Evolutionary conservation across 2,888 invertebrate species (phyloP).

Genomic region (Dasypolia templi): DNA sequence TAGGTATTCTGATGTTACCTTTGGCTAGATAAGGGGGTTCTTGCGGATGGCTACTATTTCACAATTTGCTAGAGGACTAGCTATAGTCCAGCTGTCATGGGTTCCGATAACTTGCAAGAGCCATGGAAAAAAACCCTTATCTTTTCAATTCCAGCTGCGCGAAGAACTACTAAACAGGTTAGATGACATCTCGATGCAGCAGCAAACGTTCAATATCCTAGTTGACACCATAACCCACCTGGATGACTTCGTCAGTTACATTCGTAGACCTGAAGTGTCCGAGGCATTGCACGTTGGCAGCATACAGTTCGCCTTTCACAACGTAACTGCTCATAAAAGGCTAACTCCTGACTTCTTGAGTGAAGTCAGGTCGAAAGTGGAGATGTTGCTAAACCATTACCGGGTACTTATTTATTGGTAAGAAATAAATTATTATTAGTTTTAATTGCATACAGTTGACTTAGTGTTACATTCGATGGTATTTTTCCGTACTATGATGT

Average conservation of each 20-base stretch:
- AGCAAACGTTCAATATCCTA: slow-evolving; percentile 77
- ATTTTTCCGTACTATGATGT: not conserved
- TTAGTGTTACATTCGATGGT: not conserved
- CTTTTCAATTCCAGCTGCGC: slow-evolving; percentile 72
- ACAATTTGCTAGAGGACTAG: no score
- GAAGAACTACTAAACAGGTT: slow-evolving; percentile 74
- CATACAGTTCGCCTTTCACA: slow-evolving; percentile 80
- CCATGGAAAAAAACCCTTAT: no score
- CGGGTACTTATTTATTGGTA: slow-evolving; percentile 92
- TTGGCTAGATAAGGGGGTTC: no score
- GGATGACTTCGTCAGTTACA: slow-evolving; percentile 88
- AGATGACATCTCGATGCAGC: slow-evolving; percentile 73
- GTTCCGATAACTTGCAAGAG: no score
- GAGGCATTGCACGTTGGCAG: slow-evolving; percentile 94
- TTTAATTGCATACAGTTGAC: not conserved
- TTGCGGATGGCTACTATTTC: no score
- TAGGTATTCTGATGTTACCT: no score
- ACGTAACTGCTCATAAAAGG: slow-evolving; percentile 67
- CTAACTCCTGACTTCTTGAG: slow-evolving; percentile 92
- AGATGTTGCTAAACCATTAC: slow-evolving; percentile 91
- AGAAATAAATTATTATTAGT: slow-evolving; percentile 46
- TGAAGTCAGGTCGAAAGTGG: slow-evolving; percentile 91
- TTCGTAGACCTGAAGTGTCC: slow-evolving; percentile 89
- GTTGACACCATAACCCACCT: slow-evolving; percentile 81
- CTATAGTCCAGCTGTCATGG: no score